Conservation (phyloP, 2,113 vertebrate species). For the Datnioides undecimradiatus region DNA sequence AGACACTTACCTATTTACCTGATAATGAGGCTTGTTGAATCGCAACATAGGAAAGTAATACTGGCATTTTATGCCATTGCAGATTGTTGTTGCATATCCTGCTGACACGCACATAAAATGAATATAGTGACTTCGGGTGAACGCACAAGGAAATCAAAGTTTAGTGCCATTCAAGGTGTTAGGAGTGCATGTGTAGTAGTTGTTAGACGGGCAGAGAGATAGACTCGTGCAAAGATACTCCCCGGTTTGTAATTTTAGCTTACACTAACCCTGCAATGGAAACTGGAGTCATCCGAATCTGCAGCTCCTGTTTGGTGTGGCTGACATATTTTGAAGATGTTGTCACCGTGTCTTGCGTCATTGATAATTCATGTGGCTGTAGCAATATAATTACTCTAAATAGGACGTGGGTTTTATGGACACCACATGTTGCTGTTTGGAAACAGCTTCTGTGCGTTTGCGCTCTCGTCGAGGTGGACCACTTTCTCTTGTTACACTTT, state of each 20-base stretch:
- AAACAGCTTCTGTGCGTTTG: constrained; percentile 71
- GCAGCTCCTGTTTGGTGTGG: constrained; percentile 59
- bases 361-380: constrained; percentile 75
- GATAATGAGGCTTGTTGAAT: constrained; percentile 33
- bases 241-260: not conserved
- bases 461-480: constrained; percentile 31
- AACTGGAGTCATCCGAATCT: constrained; percentile 34
- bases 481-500: constrained; percentile 23
- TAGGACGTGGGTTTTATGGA: constrained; percentile 72
- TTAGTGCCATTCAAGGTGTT: not conserved
- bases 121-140: not conserved
- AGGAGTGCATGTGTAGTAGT: not conserved
- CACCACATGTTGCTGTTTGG: constrained; percentile 76
- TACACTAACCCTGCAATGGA: constrained; percentile 33
- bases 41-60: not conserved
- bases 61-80: not conserved
- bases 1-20: constrained; percentile 30
- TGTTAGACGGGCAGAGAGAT: not conserved
- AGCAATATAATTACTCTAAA: constrained; percentile 73
- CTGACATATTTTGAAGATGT: constrained; percentile 70
- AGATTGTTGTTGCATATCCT: not conserved
- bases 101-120: not conserved
- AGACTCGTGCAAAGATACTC: no score
- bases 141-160: not conserved
- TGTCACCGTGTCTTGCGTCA: constrained; percentile 69